These are phyloP conservation scores for Drosophila lacicola DNA, from an alignment of 2,888 invertebrate genomes.

Conservation along the genomic window DNA sequence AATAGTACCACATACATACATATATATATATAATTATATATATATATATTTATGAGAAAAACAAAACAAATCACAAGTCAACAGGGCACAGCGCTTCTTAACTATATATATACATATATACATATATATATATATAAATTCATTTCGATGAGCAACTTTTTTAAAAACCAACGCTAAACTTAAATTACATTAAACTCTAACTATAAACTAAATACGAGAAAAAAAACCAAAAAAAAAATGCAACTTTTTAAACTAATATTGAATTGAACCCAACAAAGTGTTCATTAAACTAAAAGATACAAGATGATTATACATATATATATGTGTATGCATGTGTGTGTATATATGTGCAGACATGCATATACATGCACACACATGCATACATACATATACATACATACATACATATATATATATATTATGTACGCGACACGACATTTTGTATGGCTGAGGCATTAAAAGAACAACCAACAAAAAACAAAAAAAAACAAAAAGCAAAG, in stretches of 20 bases:
- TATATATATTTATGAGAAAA: conserved; percentile 24
- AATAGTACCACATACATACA: conserved; percentile 29
- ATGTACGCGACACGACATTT: conserved; percentile 63
- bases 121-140: conserved; percentile 48
- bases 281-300: conserved; percentile 81
- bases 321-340: conserved; percentile 14
- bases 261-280: conserved; percentile 84
- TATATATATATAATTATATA: conserved; percentile 4
- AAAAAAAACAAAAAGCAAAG: conserved; percentile 4
- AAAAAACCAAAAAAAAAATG: conserved; percentile 32
- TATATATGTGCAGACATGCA: conserved; percentile 3
- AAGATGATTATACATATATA: conserved; percentile 27
- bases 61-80: conserved; percentile 66
- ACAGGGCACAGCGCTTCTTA: conserved; percentile 81
- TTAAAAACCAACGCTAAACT: conserved; percentile 70
- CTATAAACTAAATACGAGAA: conserved; percentile 48
- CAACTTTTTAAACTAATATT: conserved; percentile 78
- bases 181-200: conserved; percentile 51
- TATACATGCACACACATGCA: conserved; percentile 20
- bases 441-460: conserved; percentile 70
- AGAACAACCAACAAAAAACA: conserved; percentile 15
- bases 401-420: conserved; percentile 26
- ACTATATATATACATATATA: conserved; percentile 43
- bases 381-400: conserved; percentile 7
- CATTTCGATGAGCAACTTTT: conserved; percentile 70